phyloP scores from a whole-genome alignment of 2,113 vertebrate species.

The Elaphurus davidianus region DNA sequence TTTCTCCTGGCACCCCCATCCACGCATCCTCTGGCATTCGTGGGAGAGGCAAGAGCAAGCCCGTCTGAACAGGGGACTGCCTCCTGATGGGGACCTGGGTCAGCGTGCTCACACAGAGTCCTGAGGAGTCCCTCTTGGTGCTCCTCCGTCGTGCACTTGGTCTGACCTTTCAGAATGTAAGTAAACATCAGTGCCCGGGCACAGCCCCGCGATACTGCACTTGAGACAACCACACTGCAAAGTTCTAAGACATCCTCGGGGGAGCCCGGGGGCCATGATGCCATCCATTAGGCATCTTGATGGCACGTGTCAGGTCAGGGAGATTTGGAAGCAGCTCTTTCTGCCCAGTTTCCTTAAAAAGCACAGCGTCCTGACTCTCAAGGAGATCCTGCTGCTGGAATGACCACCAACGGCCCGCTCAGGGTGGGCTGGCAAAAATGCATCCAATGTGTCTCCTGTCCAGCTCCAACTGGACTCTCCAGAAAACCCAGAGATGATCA shows the following conservation, averaged over 20 bases:
- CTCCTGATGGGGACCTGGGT: background rate
- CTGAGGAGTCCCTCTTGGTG: background rate
- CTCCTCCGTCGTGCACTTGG: background rate
- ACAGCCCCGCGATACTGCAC: fast-evolving
- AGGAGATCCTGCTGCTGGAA: background rate
- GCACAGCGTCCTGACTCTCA: background rate
- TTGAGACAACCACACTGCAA: fast-evolving
- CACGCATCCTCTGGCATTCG: background rate
- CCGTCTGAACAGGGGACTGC: too few relatives aligned
- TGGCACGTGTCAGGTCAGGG: background rate
- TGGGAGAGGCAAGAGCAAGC: background rate
- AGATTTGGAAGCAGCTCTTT: background rate
- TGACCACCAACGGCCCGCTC: background rate
- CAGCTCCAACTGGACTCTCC: background rate
- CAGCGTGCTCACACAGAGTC: background rate
- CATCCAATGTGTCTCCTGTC: fast-evolving
- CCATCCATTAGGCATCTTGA: background rate
- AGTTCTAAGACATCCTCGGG: background rate
- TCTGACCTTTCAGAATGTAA: background rate
- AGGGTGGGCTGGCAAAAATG: background rate
- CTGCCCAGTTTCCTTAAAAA: background rate
- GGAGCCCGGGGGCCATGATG: background rate
- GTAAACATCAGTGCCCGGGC: background rate
- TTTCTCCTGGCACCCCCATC: fast-evolving
- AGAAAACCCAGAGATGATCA: background rate